These are phyloP conservation scores for Antheraea pernyi DNA, from an alignment of 1,140 invertebrate species.

Conservation along the genomic window DNA sequence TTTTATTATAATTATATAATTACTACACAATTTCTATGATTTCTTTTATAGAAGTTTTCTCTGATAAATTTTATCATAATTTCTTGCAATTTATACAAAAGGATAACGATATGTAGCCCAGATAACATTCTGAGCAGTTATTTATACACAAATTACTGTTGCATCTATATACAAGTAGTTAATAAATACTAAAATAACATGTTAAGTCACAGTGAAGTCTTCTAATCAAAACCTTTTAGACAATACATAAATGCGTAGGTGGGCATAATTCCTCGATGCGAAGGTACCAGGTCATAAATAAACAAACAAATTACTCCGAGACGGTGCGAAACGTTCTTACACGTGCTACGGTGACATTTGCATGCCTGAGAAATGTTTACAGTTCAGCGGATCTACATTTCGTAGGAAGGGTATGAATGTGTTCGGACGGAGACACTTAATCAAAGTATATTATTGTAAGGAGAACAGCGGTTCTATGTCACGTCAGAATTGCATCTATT, in stretches of 20 bases:
- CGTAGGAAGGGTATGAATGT: constrained; percentile 24
- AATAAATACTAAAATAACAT: background rate
- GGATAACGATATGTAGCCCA: too few species aligned
- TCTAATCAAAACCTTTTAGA: background rate
- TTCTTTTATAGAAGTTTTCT: too few species aligned
- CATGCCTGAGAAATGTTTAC: constrained; percentile 60
- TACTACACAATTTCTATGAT: too few species aligned
- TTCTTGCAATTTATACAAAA: too few species aligned
- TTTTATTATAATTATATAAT: too few species aligned
- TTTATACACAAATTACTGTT: too few species aligned
- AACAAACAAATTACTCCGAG: constrained; percentile 62
- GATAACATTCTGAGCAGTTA: too few species aligned
- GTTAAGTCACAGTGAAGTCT: background rate
- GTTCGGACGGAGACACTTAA: constrained; percentile 19
- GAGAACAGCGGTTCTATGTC: background rate
- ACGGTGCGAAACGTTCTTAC: constrained; percentile 40
- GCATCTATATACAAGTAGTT: too few species aligned
- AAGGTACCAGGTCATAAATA: constrained; percentile 60
- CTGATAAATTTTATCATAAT: too few species aligned
- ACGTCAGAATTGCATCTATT: constrained; percentile 9
- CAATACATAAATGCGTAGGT: constrained; percentile 43
- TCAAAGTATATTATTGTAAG: constrained; percentile 16
- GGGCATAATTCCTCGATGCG: constrained; percentile 67
- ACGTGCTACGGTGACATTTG: constrained; percentile 59
- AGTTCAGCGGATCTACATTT: constrained; percentile 35